These are phyloP conservation scores for Ametastegia equiseti DNA, from an alignment of 2,888 invertebrate species.

Conservation along the genomic window DNA sequence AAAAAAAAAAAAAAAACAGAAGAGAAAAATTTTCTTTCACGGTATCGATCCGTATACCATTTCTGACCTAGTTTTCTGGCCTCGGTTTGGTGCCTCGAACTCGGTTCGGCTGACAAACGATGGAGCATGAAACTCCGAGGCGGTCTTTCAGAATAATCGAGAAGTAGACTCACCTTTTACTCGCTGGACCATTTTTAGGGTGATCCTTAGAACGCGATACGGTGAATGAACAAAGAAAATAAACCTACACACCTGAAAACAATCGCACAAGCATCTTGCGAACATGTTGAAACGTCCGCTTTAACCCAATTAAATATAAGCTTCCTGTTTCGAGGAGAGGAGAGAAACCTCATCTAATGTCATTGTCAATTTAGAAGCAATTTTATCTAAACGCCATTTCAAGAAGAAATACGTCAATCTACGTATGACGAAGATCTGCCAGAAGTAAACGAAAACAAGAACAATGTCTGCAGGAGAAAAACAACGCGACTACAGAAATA, in stretches of 20 bases:
- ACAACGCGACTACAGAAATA: neutral
- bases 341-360: neutral
- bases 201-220: neutral
- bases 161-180: slow-evolving; percentile 11
- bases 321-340: neutral
- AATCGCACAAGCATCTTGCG: neutral
- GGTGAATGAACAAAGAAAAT: neutral
- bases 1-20: neutral
- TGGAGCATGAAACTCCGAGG: slow-evolving; percentile 9
- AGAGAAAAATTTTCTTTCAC: slow-evolving; percentile 26
- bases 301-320: neutral
- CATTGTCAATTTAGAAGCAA: slow-evolving; percentile 1
- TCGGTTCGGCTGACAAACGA: slow-evolving; percentile 36
- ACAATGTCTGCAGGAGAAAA: neutral
- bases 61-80: slow-evolving; percentile 31
- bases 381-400: neutral
- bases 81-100: slow-evolving; percentile 9
- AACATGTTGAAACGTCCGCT: neutral
- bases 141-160: slow-evolving; percentile 38
- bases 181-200: slow-evolving; percentile 8
- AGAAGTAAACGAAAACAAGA: no score
- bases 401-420: neutral
- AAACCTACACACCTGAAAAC: neutral
- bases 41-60: slow-evolving; percentile 35
- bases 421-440: neutral